These are phyloP conservation scores for Ptilorrhoa leucosticta DNA, from an alignment of 2,113 vertebrate species.

Conservation along the genomic window DNA sequence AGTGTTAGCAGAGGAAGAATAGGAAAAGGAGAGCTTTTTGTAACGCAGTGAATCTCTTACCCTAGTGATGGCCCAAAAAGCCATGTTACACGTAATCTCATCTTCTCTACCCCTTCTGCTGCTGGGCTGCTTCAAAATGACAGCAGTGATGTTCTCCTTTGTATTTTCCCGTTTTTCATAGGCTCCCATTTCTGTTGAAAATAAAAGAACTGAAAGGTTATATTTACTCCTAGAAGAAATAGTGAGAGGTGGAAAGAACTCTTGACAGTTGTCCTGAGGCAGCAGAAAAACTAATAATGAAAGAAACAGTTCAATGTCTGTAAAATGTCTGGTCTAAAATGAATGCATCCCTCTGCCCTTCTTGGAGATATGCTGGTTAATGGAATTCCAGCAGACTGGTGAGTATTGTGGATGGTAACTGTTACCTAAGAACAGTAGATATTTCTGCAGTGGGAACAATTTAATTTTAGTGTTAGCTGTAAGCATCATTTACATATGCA, in stretches of 20 bases:
- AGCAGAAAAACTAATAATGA: slow-evolving; percentile 54
- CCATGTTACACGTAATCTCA: not conserved
- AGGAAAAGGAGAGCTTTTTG: not conserved
- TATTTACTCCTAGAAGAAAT: slow-evolving; percentile 15
- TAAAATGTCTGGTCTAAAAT: slow-evolving; percentile 43
- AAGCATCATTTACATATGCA: not conserved
- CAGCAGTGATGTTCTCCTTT: slow-evolving; percentile 27
- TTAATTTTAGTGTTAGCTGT: not conserved
- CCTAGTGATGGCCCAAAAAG: not conserved
- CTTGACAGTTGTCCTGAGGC: slow-evolving; percentile 56
- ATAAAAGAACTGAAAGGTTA: not conserved
- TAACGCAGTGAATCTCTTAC: not conserved
- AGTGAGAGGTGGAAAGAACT: slow-evolving; percentile 17
- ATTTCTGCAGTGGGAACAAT: not conserved
- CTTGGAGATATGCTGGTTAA: not conserved
- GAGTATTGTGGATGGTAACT: not conserved
- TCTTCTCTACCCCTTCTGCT: not conserved
- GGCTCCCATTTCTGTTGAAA: slow-evolving; percentile 11
- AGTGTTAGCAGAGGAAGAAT: not conserved
- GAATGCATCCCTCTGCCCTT: slow-evolving; percentile 20
- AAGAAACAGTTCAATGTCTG: slow-evolving; percentile 50
- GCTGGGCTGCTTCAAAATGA: slow-evolving; percentile 14
- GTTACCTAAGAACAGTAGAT: not conserved
- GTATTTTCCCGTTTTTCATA: not conserved
- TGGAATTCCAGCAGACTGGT: not conserved